Evolutionary conservation across 1,140 invertebrate species (phyloP), one percentile per base, ranked within the genome.

Genomic region (Pectinophora gossypiella): DNA sequence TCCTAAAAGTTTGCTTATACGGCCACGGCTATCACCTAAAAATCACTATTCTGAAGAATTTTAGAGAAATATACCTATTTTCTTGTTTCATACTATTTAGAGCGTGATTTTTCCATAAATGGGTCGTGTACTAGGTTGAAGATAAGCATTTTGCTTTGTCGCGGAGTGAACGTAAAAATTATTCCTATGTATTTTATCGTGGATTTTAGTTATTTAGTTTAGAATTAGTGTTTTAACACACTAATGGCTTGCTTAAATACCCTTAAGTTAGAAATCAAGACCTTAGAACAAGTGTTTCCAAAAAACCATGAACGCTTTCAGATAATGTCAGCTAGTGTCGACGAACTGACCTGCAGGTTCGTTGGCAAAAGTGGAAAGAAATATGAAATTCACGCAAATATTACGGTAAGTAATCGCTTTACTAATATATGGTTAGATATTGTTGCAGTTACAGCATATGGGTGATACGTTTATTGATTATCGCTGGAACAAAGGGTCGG

Each of bases 161-260:
- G 77, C 46, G 69, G 68, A 82, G 81, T 84, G 84, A 87, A 82
- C 77, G 80, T 80, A 75, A 76, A 85, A 76, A 64, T 73, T 69
- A 65, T 75, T 76, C 68, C 72, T 54, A 86, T 86, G 79, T 83
- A 85, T 85, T 83, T 68, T 72, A 75, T 71, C 61, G 79, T 75
- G 76, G 60, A 68, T 70, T 73, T 59, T 67, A 69, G 72, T 71
- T 80, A 75, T 72, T 76, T 81, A 77, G 59, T 72, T 72, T 72
- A 77, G 68, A 71, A 75, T 75, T 82, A 84, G 78, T 85, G 78
- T 84, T 78, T 69, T 51, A 59, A 59, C 51, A 83, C 72, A 79
- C 90, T 90, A 90, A 98, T 98, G 97, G 98, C 97, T 91, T 99
- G 98, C 92, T 91, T 99, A 89, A 97, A 97, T 88, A 97, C 95